phyloP scores from a whole-genome alignment of 2,113 vertebrate species.

The Paradoxurus hermaphroditus region DNA sequence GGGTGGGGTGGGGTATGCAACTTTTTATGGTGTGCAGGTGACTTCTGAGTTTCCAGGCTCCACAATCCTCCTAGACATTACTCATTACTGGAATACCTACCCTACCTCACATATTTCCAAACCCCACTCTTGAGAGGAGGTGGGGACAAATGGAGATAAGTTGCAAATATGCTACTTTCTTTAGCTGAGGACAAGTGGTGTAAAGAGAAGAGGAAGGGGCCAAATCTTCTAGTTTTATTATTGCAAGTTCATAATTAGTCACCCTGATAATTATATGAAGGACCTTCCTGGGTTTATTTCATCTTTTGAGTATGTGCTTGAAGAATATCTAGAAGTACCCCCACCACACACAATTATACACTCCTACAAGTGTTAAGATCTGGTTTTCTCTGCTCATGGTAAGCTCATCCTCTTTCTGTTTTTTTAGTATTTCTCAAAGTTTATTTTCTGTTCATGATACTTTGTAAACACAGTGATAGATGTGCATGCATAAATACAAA shows the following conservation, averaged over 20 bases:
- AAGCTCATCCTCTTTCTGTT: background rate
- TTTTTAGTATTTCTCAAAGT: background rate
- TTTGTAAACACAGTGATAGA: background rate
- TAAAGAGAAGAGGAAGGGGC: background rate
- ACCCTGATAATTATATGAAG: background rate
- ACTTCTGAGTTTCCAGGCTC: background rate
- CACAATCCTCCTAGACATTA: background rate
- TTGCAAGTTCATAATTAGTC: background rate
- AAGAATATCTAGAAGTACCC: background rate
- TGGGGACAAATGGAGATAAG: rapidly evolving
- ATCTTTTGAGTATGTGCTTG: background rate
- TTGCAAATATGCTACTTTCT: background rate
- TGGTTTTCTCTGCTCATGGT: background rate
- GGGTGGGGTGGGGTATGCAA: background rate
- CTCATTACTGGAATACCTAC: background rate
- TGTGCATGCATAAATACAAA: background rate
- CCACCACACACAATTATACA: background rate
- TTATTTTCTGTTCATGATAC: background rate
- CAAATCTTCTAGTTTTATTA: background rate
- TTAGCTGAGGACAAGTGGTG: background rate
- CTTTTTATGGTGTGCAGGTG: background rate
- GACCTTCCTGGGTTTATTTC: background rate
- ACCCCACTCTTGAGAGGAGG: background rate
- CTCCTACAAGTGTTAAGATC: background rate
- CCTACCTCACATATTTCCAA: background rate